These are phyloP conservation scores for Cheilosia pagana DNA, from an alignment of 2,888 invertebrate genomes.

Conservation along the genomic window DNA sequence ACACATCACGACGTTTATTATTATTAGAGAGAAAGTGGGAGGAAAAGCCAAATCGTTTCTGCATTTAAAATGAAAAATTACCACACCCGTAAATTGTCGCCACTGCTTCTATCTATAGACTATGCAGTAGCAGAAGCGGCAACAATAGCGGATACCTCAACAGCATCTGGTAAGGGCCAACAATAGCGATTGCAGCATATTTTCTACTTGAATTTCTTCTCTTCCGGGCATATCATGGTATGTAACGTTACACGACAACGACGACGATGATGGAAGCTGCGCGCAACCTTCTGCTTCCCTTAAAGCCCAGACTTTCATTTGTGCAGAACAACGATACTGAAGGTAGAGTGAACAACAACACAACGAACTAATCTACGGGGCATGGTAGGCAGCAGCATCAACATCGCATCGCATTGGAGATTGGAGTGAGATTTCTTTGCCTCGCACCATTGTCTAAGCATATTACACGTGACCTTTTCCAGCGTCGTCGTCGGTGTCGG, in stretches of 20 bases:
- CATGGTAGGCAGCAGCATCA: constrained; percentile 11
- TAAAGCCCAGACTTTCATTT: constrained; percentile 32
- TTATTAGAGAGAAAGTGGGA: constrained; percentile 20
- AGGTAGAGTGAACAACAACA: constrained; percentile 37
- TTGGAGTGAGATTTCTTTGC: constrained; percentile 26
- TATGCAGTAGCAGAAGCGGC: neutral
- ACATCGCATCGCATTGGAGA: constrained; percentile 2
- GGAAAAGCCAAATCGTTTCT: constrained; percentile 36
- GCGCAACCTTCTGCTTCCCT: constrained; percentile 32
- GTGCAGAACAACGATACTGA: constrained; percentile 17
- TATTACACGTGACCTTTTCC: constrained; percentile 47
- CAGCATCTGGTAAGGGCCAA: constrained; percentile 35
- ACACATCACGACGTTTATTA: constrained; percentile 26
- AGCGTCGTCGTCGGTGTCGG: constrained; percentile 18
- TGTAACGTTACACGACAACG: constrained; percentile 15
- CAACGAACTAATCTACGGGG: constrained; percentile 18
- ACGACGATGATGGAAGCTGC: constrained; percentile 16
- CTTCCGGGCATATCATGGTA: constrained; percentile 22
- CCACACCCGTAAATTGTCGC: constrained; percentile 24
- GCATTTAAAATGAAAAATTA: constrained; percentile 57
- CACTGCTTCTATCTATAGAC: neutral
- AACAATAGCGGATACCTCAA: constrained; percentile 16
- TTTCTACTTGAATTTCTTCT: constrained; percentile 31
- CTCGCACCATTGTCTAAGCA: constrained; percentile 1
- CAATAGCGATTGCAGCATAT: constrained; percentile 38